Evolutionary conservation across 2,797 vertebrate species (phyloP).

Genomic region (Dendrocincla fuliginosa): DNA sequence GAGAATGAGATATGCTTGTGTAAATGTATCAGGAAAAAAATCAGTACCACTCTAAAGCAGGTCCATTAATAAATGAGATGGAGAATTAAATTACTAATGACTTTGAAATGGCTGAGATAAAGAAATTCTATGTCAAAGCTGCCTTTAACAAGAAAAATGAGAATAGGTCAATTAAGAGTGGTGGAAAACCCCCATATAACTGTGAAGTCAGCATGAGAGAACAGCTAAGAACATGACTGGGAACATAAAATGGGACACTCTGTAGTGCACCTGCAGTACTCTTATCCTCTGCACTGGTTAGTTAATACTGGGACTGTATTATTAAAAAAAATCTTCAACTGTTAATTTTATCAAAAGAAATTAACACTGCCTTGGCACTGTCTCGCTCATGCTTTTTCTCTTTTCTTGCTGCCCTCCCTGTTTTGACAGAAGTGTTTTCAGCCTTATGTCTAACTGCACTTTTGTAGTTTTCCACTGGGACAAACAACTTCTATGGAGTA

Average conservation of each 20-base stretch:
- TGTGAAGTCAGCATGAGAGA: not conserved
- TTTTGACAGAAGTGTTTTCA: not conserved
- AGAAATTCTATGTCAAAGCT: slow-evolving; percentile 1
- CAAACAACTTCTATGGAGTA: not conserved
- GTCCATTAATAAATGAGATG: slow-evolving; percentile 46
- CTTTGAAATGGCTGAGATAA: slow-evolving; percentile 41
- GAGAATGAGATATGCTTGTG: not conserved
- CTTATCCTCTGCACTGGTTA: not conserved
- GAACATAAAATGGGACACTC: not conserved
- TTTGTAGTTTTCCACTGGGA: not conserved
- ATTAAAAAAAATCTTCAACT: not conserved
- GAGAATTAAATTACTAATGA: slow-evolving; percentile 47
- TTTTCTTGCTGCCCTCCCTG: not conserved
- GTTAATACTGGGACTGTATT: not conserved
- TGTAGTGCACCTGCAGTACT: not conserved
- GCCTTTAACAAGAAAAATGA: slow-evolving; percentile 14
- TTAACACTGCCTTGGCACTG: not conserved
- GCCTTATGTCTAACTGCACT: not conserved
- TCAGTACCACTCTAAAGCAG: not conserved
- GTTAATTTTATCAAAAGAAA: not conserved
- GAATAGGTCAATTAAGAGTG: not conserved
- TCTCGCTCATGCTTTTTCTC: not conserved
- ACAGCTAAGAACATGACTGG: not conserved
- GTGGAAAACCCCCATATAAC: not conserved
- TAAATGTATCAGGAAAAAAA: slow-evolving; percentile 18